These are phyloP conservation scores for Caenorhabditis japonica DNA, from an alignment of 2,888 invertebrate species.

Conservation along the genomic window DNA sequence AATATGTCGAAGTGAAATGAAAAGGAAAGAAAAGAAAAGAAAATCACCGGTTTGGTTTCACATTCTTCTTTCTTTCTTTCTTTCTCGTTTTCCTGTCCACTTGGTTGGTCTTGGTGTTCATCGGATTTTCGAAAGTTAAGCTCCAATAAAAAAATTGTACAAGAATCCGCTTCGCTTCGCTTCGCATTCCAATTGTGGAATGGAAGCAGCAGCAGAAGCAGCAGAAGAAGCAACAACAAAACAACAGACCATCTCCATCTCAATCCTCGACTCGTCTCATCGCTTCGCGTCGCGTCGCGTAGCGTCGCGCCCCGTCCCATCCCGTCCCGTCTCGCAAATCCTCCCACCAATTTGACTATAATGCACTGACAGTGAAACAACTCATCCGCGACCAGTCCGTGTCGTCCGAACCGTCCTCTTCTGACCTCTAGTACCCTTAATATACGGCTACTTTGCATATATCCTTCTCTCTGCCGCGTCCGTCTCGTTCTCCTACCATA, in stretches of 20 bases:
- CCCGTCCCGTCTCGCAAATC: slow-evolving; percentile 4
- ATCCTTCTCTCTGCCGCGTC: slow-evolving; percentile 9
- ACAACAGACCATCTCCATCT: no score
- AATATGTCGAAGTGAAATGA: no score
- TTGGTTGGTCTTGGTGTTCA: slow-evolving; percentile 22
- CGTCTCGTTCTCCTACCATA: slow-evolving; percentile 21
- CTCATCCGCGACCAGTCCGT: slow-evolving; percentile 28
- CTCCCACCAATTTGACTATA: slow-evolving; percentile 33
- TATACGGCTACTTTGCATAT: slow-evolving; percentile 45
- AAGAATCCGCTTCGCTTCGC: slow-evolving; percentile 36
- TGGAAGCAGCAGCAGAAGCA: slow-evolving; percentile 38
- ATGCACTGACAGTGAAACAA: slow-evolving; percentile 49
- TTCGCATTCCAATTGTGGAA: slow-evolving; percentile 30
- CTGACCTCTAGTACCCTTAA: slow-evolving; percentile 46
- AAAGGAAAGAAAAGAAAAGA: slow-evolving; percentile 22
- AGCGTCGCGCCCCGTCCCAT: slow-evolving; percentile 2
- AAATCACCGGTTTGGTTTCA: slow-evolving; percentile 34
- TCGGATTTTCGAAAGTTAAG: slow-evolving; percentile 26
- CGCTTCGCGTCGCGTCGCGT: no score
- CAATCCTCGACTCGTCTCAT: no score
- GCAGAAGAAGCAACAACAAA: no score
- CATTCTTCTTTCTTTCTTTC: neutral
- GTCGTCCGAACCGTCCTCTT: slow-evolving; percentile 17
- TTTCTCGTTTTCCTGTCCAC: slow-evolving; percentile 22
- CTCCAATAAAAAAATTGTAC: slow-evolving; percentile 42